Percentiles rank a stretch among this genome's conserved stretches.
Evolutionary conservation across 37 sponge, comb jelly and placozoan species (phyloP).

Genomic region (Aphrocallistes beatrix): DNA sequence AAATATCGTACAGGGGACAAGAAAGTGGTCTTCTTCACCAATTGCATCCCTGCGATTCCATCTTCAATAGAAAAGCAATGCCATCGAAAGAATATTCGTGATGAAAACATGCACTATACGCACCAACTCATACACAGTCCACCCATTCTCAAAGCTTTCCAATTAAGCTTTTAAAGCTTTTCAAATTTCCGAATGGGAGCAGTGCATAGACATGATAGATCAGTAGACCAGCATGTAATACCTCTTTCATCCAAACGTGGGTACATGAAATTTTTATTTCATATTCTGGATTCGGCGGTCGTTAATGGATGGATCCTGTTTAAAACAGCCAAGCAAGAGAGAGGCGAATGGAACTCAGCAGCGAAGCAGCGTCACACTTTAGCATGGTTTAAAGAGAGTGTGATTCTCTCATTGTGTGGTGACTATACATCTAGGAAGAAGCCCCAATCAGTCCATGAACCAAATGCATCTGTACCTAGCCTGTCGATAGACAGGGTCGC

Average conservation of each 20-base stretch:
- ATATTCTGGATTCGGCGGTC: neutral
- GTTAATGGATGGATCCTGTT: neutral
- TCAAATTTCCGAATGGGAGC: neutral
- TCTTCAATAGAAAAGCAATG: neutral
- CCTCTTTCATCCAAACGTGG: neutral
- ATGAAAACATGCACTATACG: neutral
- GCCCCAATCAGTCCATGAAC: no score
- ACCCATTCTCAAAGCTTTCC: no score
- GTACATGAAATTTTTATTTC: neutral
- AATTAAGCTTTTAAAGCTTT: no score
- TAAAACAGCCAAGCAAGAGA: neutral
- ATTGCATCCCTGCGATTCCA: neutral
- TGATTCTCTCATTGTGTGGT: neutral
- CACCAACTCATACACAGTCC: neutral
- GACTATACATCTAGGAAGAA: neutral
- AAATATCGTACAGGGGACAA: neutral
- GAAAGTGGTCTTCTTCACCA: neutral
- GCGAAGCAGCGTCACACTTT: neutral
- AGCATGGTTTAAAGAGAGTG: neutral
- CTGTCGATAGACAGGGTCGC: no score
- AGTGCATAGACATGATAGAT: neutral
- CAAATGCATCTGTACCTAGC: no score
- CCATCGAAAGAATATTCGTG: neutral
- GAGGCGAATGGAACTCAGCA: neutral
- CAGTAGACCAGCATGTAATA: neutral